A percentile compares a stretch with the other conserved stretches of the same genome.
These are phyloP conservation scores for Brotula barbata DNA, from an alignment of 2,797 vertebrate genomes.

Conservation along the genomic window DNA sequence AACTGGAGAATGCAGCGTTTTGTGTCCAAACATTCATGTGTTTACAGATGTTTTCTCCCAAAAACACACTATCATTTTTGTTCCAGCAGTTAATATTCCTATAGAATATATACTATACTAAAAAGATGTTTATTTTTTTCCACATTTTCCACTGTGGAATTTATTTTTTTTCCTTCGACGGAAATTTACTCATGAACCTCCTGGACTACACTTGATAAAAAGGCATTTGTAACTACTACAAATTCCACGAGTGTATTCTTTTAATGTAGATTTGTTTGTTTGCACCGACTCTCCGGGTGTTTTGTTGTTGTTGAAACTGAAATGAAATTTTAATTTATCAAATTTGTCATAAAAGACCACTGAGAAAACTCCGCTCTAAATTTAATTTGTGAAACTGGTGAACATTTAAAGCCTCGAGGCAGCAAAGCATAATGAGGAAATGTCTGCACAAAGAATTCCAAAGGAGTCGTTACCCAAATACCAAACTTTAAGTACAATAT, in stretches of 20 bases:
- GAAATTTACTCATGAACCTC: too few relatives aligned
- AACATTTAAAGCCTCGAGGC: not conserved
- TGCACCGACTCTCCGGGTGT: not conserved
- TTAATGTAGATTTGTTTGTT: not conserved
- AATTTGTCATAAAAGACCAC: not conserved
- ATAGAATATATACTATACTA: too few relatives aligned
- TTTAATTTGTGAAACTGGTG: not conserved
- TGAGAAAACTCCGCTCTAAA: not conserved
- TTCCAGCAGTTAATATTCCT: not conserved
- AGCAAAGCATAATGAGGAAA: not conserved
- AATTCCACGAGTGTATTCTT: too few relatives aligned
- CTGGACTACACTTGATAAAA: not conserved
- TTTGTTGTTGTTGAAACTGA: not conserved
- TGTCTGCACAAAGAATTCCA: not conserved
- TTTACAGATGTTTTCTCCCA: too few relatives aligned
- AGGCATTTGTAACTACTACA: too few relatives aligned
- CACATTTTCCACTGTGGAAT: too few relatives aligned
- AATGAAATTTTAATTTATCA: constrained; percentile 7
- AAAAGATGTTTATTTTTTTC: not conserved
- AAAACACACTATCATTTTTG: not conserved
- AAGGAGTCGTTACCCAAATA: too few relatives aligned
- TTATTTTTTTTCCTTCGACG: too few relatives aligned
- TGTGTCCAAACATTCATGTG: too few relatives aligned
- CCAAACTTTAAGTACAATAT: not conserved
- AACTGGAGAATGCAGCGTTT: not conserved